Evolutionary conservation across 2,888 invertebrate species (phyloP), one percentile per base, ranked within the genome.

Genomic region (Pomacea canaliculata): DNA sequence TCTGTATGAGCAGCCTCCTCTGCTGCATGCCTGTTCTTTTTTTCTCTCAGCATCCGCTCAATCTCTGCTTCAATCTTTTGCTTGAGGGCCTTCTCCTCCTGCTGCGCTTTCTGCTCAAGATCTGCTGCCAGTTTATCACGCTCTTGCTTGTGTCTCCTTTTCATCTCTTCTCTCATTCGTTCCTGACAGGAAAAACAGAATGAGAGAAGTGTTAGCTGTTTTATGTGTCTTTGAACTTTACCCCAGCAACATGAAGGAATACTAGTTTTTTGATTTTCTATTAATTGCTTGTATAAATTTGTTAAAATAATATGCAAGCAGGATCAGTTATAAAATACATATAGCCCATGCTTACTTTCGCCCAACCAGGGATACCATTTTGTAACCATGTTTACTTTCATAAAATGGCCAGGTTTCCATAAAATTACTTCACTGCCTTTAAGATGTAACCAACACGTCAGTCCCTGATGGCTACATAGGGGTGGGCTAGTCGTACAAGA

Each of bases 1-100:
- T 89, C 89, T 2, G 83, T 83, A 67, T 88, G 81, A 5, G 90
- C 85, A 8, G 86, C 84, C 19, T 86, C 68, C 77, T 89, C 90
- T 9, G 89, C 86, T 63, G 88, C 88, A 73, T 88, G 87, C 78
- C 80, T 85, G 81, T 86, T 88, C 74, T 83, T 84, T 81, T 84
- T 85, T 81, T 90, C 90, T 23, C 83, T 79, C 19, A 90, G 79
- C 9, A 86, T 71, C 73, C 85, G 85, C 74, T 89, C 87, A 63
- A 81, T 80, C 68, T 88, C 85, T 7, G 77, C 73, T 46, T 88
- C 84, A 62, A 83, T 66, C 68, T 85, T 79, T 56, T 81, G 81
- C 73, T 76, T 80, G 51, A 86, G 66, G 1, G 78, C 78, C n/a
- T 78, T 78, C 78, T 89, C 89, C 59, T 87, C 82, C 19, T 81